Evolutionary conservation across 2,797 vertebrate genomes (phyloP).

Genomic region (Oreortyx pictus): DNA sequence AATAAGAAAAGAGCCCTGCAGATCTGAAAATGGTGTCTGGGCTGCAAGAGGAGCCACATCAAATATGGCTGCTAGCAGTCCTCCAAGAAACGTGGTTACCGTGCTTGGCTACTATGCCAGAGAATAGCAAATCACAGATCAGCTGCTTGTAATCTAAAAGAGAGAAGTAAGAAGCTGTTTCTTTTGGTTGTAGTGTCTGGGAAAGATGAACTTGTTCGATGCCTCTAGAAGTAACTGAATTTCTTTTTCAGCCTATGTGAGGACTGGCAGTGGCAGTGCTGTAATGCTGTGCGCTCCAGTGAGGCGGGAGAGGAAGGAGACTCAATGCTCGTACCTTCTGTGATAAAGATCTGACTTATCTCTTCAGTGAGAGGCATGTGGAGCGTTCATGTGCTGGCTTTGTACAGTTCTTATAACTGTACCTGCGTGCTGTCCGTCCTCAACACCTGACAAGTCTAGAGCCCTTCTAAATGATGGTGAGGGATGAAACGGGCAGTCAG

Average conservation of each 20-base stretch:
- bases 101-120: background rate
- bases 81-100: background rate
- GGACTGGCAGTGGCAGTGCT: background rate
- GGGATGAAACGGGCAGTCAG: background rate
- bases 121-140: background rate
- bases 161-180: background rate
- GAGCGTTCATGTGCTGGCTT: background rate
- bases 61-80: background rate
- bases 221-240: background rate
- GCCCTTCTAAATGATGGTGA: background rate
- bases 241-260: background rate
- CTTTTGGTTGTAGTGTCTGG: background rate
- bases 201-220: background rate
- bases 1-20: background rate
- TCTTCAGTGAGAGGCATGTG: background rate
- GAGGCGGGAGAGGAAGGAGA: background rate
- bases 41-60: conserved; percentile 24
- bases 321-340: background rate
- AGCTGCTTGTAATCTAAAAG: background rate
- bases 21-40: conserved; percentile 22
- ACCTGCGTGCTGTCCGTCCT: background rate
- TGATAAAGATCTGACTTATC: background rate
- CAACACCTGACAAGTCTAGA: background rate
- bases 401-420: background rate
- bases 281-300: background rate